Base-by-base conservation (phyloP, 1,140 invertebrate species). In the Zaprionus lachaisei region DNA sequence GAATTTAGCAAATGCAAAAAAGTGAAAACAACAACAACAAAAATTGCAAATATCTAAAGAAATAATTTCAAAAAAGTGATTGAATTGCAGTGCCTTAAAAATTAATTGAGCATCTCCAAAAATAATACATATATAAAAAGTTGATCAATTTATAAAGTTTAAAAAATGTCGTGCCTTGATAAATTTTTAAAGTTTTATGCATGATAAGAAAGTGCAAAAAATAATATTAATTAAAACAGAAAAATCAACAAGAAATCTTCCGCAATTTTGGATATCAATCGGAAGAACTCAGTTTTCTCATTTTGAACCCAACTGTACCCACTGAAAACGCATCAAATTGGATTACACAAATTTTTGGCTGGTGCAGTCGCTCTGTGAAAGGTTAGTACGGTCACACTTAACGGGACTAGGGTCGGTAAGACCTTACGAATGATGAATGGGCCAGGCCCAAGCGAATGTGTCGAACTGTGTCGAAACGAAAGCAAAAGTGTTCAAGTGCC, bases 271-370 rank as follows among this genome's bases (percentile, higher is more conserved):
- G 64, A 60, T 63, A 68, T 41, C 54, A n/a, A 26, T 63, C 49
- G 75, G 64, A 74, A 60, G 34, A 72, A 72, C 58, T 64, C 22
- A 44, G 41, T 51, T 79, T 71, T 79, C 41, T 55, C 57, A 54
- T 28, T 51, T 15, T 15, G 4, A 9, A 57, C 60, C 38, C 83
- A 80, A 89, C 78, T 83, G 83, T 87, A 89, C 77, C 56, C 56
- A 17, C 61, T 47, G 41, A 67, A 63, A 85, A 77, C 63, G 68
- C 77, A 75, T 85, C 85, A 90, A 77, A 91, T 91, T 90, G 85
- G 85, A 90, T 90, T 90, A 90, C 77, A 82, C 82, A 72, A 77
- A 91, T 22, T 85, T 82, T 80, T 86, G 86, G 86, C 68, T 85
- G 72, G 79, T 81, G 75, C 73, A 91, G 44, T 85, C 85, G 57